A percentile compares a stretch with the other conserved stretches of the same genome.
Evolutionary conservation across 2,888 invertebrate species (phyloP).

Genomic region (Cactoblastis cactorum): DNA sequence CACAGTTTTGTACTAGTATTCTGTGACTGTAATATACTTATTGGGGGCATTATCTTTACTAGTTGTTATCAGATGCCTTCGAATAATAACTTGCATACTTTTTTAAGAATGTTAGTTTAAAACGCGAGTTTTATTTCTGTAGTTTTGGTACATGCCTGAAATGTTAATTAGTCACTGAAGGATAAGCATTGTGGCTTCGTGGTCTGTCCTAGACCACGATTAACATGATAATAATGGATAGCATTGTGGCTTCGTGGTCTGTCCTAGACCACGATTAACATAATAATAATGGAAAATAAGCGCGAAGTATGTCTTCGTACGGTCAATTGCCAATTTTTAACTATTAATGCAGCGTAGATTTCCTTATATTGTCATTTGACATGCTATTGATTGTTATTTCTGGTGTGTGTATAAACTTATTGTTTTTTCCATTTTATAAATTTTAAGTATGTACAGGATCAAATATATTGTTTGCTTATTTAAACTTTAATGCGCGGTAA

Average conservation of each 20-base stretch:
- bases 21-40: background rate
- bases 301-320: background rate
- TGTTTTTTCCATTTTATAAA: too few relatives aligned
- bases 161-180: background rate
- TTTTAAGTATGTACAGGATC: too few relatives aligned
- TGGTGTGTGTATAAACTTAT: too few relatives aligned
- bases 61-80: background rate
- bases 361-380: too few relatives aligned
- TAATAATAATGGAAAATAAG: background rate
- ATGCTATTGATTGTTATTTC: too few relatives aligned
- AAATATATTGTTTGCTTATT: too few relatives aligned
- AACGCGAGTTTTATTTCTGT: background rate
- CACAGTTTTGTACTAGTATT: too few relatives aligned
- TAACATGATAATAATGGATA: background rate
- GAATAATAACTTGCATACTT: background rate
- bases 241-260: too few relatives aligned
- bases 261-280: background rate
- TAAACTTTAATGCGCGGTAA: too few relatives aligned
- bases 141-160: background rate
- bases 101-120: background rate
- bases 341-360: too few relatives aligned
- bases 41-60: background rate
- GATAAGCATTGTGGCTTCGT: background rate
- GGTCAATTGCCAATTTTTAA: too few relatives aligned
- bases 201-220: background rate